These are phyloP conservation scores for Pheosia gnoma DNA, from an alignment of 2,888 invertebrate genomes.

Conservation along the genomic window DNA sequence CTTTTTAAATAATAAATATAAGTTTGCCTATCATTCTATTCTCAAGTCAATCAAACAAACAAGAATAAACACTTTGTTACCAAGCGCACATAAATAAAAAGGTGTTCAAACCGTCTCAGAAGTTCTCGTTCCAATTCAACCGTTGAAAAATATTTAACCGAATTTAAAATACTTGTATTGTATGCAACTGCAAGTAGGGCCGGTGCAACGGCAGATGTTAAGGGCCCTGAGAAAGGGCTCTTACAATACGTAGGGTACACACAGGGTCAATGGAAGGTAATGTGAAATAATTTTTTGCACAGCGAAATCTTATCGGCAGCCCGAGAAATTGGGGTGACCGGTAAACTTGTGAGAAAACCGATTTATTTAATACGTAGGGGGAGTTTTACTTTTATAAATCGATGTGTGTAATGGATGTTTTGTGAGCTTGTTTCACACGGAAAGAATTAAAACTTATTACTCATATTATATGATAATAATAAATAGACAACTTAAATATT, in stretches of 20 bases:
- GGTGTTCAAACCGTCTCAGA: conserved; percentile 33
- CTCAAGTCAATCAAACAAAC: background rate
- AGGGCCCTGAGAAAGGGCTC: conserved; percentile 58
- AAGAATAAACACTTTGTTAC: conserved; percentile 13
- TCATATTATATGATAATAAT: background rate
- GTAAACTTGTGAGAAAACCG: conserved; percentile 32
- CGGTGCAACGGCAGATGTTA: conserved; percentile 69
- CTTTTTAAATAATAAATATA: too few relatives aligned
- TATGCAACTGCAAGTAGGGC: conserved; percentile 41
- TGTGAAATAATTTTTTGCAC: conserved; percentile 42
- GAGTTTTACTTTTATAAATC: conserved; percentile 19
- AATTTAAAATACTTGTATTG: conserved; percentile 53
- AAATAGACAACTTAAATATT: too few relatives aligned
- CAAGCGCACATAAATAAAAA: conserved; percentile 24
- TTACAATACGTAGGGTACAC: conserved; percentile 39
- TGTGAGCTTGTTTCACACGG: background rate
- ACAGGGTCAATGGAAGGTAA: conserved; percentile 32
- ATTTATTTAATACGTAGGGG: conserved; percentile 12
- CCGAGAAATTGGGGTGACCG: conserved; percentile 32
- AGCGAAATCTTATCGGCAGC: conserved; percentile 35
- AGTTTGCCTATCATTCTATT: too few relatives aligned
- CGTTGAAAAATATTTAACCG: conserved; percentile 45
- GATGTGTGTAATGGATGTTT: background rate
- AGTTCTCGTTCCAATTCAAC: conserved; percentile 50
- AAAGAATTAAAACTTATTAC: background rate